Percentiles rank a stretch among this genome's conserved stretches.
phyloP scores from a whole-genome alignment of 2,888 invertebrate genomes.

The Morinoia aosen region DNA sequence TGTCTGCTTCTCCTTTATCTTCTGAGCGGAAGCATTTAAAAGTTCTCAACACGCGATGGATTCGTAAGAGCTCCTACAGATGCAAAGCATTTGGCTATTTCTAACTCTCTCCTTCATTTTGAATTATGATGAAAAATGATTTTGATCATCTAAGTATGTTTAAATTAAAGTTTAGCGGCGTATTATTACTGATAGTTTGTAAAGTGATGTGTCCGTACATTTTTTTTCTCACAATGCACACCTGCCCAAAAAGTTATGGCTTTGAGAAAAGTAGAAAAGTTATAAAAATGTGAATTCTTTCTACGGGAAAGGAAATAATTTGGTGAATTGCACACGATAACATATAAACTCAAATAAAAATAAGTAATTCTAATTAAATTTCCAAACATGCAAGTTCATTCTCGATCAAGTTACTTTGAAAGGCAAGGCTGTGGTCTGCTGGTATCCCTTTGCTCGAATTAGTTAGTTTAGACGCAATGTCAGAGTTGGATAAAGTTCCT shows the following conservation, averaged over 20 bases:
- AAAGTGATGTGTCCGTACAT: neutral
- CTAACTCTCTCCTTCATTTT: neutral
- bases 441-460: neutral
- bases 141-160: neutral
- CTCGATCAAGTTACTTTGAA: neutral
- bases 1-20: neutral
- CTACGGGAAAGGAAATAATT: neutral
- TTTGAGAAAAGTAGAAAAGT: neutral
- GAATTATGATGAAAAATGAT: neutral
- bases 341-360: too few species aligned
- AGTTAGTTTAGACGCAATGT: neutral
- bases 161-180: neutral
- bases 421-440: neutral
- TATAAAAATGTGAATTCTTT: neutral
- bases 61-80: neutral
- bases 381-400: too few species aligned
- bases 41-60: neutral
- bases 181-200: neutral
- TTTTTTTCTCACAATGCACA: neutral
- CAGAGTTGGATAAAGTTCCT: neutral
- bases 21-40: neutral
- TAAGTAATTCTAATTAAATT: too few species aligned
- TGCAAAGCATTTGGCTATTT: neutral
- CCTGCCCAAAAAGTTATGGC: neutral
- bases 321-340: too few species aligned